Evolutionary conservation across 1,140 invertebrate genomes (phyloP).

Genomic region (Drosophila parvula): DNA sequence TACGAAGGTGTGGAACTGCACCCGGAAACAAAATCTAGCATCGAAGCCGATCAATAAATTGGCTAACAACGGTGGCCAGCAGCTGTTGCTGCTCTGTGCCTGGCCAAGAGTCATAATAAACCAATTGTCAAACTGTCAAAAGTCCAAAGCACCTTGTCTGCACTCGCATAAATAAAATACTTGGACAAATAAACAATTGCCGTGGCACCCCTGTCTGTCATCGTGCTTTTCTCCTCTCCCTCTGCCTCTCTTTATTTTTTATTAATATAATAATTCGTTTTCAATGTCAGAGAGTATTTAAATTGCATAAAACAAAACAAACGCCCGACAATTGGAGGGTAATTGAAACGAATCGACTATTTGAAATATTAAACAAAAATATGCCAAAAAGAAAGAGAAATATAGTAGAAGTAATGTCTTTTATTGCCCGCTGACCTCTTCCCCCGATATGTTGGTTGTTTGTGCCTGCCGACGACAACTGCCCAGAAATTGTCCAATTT

Average conservation of each 20-base stretch:
- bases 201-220: slow-evolving; percentile 34
- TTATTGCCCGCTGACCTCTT: slow-evolving; percentile 57
- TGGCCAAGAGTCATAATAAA: slow-evolving; percentile 31
- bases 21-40: slow-evolving; percentile 50
- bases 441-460: slow-evolving; percentile 24
- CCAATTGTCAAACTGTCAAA: slow-evolving; percentile 73
- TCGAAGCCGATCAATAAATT: slow-evolving; percentile 59
- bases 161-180: slow-evolving; percentile 53
- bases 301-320: slow-evolving; percentile 56
- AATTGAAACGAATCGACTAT: slow-evolving; percentile 71
- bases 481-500: slow-evolving; percentile 36
- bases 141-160: slow-evolving; percentile 53
- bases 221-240: slow-evolving; percentile 15
- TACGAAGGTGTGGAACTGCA: slow-evolving; percentile 19
- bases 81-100: slow-evolving; percentile 1
- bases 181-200: slow-evolving; percentile 33
- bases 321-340: slow-evolving; percentile 58
- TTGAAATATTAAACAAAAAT: slow-evolving; percentile 75
- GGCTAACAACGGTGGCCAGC: slow-evolving; percentile 33
- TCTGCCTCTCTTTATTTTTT: slow-evolving; percentile 43
- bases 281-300: slow-evolving; percentile 61
- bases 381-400: slow-evolving; percentile 51
- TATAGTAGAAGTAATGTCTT: slow-evolving; percentile 21
- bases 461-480: slow-evolving; percentile 63
- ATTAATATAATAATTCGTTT: slow-evolving; percentile 60